Conservation (phyloP, 2,113 vertebrate genomes). For the Empidonax alnorum region DNA sequence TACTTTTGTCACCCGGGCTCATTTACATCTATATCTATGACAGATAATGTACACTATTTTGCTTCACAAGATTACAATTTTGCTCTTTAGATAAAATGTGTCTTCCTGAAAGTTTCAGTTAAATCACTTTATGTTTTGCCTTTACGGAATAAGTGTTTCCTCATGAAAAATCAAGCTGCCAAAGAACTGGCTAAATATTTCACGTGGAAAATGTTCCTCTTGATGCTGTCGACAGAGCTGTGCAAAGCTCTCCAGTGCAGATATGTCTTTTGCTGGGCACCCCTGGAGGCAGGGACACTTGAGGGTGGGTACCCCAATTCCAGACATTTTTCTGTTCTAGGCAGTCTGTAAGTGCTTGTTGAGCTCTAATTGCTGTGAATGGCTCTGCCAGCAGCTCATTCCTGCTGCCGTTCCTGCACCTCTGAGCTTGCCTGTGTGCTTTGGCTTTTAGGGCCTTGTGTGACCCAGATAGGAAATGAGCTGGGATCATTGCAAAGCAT, state of each 20-base stretch:
- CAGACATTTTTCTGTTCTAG: background rate
- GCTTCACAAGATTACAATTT: background rate
- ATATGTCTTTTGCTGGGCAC: background rate
- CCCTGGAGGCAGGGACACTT: background rate
- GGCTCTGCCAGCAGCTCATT: background rate
- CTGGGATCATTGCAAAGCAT: constrained; percentile 26
- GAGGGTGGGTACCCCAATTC: background rate
- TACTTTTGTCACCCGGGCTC: background rate
- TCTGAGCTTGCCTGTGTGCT: background rate
- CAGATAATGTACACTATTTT: background rate
- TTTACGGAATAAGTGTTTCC: background rate
- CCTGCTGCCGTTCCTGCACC: background rate
- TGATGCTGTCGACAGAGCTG: background rate
- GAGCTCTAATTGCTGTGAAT: constrained; percentile 15
- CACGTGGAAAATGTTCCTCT: background rate
- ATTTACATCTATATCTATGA: background rate
- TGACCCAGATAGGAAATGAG: constrained; percentile 59
- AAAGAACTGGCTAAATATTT: background rate
- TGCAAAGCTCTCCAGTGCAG: background rate
- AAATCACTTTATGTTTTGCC: background rate
- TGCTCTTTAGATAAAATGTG: background rate
- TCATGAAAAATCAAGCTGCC: background rate
- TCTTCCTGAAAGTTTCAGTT: background rate
- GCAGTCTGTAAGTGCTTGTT: background rate
- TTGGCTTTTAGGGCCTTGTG: constrained; percentile 6